A percentile compares a stretch with the other conserved stretches of the same genome.
Conservation (phyloP, 2,797 vertebrate species). For the Ctenopoma multispine region DNA sequence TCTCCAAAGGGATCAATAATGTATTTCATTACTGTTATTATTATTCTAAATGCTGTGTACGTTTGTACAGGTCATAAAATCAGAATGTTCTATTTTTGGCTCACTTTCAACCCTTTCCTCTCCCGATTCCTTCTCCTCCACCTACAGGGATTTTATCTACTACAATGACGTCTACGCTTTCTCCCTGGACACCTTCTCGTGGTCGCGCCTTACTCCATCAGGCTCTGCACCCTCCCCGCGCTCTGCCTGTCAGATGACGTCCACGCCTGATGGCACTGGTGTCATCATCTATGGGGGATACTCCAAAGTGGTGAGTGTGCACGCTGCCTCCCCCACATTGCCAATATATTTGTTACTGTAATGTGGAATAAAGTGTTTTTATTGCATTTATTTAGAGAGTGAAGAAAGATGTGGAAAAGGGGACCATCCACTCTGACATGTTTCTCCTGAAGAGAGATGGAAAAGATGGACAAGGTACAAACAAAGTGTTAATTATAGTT, state of each 20-base stretch:
- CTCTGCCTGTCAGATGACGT: conserved; percentile 91
- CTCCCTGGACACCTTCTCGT: conserved; percentile 91
- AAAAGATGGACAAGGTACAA: conserved; percentile 82
- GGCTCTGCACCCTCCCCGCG: conserved; percentile 88
- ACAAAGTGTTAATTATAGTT: background rate
- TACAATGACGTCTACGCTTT: conserved; percentile 93
- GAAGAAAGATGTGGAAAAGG: conserved; percentile 96
- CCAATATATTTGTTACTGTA: background rate
- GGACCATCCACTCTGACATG: conserved; percentile 94
- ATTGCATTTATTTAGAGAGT: conserved; percentile 83
- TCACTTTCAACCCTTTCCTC: background rate
- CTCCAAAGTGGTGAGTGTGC: conserved; percentile 90
- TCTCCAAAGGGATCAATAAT: too few species aligned
- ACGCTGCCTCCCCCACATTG: too few species aligned
- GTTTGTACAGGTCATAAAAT: too few species aligned
- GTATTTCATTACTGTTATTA: too few species aligned
- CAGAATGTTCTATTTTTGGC: too few species aligned
- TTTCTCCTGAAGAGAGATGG: conserved; percentile 90
- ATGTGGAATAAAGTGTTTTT: background rate
- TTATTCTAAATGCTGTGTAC: too few species aligned
- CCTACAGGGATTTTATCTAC: conserved; percentile 94
- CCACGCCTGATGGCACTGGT: conserved; percentile 84
- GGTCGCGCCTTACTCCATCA: conserved; percentile 87
- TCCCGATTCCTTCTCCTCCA: background rate
- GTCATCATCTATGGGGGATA: conserved; percentile 94